Base-by-base conservation (phyloP, 92 coral and sea anemone genomes). In the Galaxea fascicularis region DNA sequence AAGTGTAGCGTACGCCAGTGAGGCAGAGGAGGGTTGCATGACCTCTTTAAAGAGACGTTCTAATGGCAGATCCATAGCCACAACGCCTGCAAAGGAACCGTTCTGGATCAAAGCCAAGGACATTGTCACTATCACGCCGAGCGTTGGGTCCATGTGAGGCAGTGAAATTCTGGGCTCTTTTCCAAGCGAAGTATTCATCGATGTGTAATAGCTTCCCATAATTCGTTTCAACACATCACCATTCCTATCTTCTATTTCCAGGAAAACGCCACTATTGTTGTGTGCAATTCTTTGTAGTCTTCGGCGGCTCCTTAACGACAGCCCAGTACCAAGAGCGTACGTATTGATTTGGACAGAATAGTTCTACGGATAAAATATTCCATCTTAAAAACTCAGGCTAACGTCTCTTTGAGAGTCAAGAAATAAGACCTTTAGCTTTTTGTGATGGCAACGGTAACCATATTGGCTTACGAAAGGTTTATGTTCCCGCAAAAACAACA, bases 161-260 rank as follows among this genome's bases (percentile, higher is more conserved):
- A 74, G 64, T 4, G 93, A 89, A 63, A 89, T 62, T 1, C 66
- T 53, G 46, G 83, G 69, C 13, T 58, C 22, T 18, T 79, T 65
- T 28, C 51, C 71, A 9, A 79, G 13, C 21, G 93, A 78, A 4
- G 87, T 64, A 30, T 68, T 65, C 45, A 89, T 72, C 25, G 81
- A 69, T 17, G 84, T 78, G 75, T 92, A 92, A 71, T 92, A 92
- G 65, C 89, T 75, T 70, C 91, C 95, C 86, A 92, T 89, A 28
- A 80, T 68, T 17, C 77, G 72, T 58, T 81, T 80, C 10, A 92
- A 74, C 28, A 67, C 84, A 5, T 72, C 84, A 7, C 77, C 35
- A 24, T 80, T 67, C 45, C 76, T 78, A 73, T 89, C 95, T 31
- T 28, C 52, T 17, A 92, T 92, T 68, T 76, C 66, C 24, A 67